Percentiles rank a stretch among this genome's conserved stretches.
phyloP scores from a whole-genome alignment of 2,888 invertebrate genomes.

The Endotricha flammealis region DNA sequence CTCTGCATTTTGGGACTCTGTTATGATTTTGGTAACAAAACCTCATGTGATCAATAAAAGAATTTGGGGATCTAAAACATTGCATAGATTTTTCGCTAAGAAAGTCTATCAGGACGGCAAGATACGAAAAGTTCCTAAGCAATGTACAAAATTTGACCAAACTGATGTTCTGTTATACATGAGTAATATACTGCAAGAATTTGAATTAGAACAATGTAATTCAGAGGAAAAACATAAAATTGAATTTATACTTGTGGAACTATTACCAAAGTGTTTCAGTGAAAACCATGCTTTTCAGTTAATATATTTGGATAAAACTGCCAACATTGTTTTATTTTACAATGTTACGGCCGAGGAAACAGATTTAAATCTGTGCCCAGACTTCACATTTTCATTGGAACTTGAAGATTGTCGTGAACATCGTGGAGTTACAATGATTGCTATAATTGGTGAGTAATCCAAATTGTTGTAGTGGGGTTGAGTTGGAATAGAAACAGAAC shows the following conservation, averaged over 20 bases:
- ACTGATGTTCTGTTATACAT: constrained; percentile 22
- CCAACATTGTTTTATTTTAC: constrained; percentile 57
- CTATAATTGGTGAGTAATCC: too few relatives aligned
- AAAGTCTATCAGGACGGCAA: constrained; percentile 13
- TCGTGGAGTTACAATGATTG: too few relatives aligned
- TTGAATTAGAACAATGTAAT: constrained; percentile 20
- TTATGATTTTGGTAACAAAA: constrained; percentile 80
- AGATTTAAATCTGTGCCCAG: constrained; percentile 58
- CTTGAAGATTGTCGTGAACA: too few relatives aligned
- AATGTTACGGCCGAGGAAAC: constrained; percentile 54
- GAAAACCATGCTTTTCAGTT: constrained; percentile 52
- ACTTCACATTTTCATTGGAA: constrained; percentile 67
- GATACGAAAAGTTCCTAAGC: constrained; percentile 22
- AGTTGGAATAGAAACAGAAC: too few relatives aligned
- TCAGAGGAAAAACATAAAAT: constrained; percentile 14
- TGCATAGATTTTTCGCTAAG: constrained; percentile 28
- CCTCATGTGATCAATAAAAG: constrained; percentile 86
- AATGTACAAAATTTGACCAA: constrained; percentile 18
- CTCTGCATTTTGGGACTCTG: constrained; percentile 83
- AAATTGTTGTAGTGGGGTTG: too few relatives aligned
- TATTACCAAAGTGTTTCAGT: constrained; percentile 54
- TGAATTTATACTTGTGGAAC: constrained; percentile 47
- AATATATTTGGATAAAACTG: constrained; percentile 53
- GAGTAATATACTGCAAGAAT: constrained; percentile 19
- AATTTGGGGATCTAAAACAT: constrained; percentile 75